A percentile compares a stretch with the other conserved stretches of the same genome.
Evolutionary conservation across 2,797 vertebrate species (phyloP).

Genomic region (Margarornis squamiger): DNA sequence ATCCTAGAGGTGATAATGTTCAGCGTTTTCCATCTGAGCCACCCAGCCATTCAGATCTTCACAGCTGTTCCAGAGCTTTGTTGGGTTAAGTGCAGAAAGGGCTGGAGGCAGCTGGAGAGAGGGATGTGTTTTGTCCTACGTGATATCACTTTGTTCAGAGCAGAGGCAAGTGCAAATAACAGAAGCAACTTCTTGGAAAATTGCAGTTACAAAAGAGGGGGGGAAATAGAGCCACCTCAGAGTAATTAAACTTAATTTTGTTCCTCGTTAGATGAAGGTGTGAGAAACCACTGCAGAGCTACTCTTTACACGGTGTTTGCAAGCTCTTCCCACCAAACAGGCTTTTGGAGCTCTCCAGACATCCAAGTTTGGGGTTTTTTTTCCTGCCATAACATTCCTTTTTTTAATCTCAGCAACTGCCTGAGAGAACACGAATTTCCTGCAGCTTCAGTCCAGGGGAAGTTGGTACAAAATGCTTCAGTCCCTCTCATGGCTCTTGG

Average conservation of each 20-base stretch:
- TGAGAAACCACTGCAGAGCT: not conserved
- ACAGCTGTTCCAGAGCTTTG: not conserved
- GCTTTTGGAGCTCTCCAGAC: not conserved
- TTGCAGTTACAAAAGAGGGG: not conserved
- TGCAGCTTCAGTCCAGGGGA: not conserved
- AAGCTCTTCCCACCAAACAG: not conserved
- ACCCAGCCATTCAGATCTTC: not conserved
- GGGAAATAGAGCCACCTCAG: not conserved
- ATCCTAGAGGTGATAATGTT: not conserved
- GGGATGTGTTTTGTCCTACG: not conserved
- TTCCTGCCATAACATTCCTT: not conserved
- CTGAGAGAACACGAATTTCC: not conserved
- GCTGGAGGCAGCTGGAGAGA: not conserved
- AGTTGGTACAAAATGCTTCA: not conserved
- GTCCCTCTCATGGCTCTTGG: not conserved
- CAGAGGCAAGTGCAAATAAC: not conserved
- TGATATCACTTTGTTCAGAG: not conserved
- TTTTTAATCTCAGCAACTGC: not conserved
- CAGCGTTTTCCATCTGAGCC: not conserved
- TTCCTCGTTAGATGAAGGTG: not conserved
- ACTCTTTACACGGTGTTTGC: not conserved
- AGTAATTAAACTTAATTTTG: not conserved
- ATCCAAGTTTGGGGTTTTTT: accelerated
- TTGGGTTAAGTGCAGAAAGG: not conserved
- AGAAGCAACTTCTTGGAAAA: not conserved